Evolutionary conservation across 2,113 vertebrate species (phyloP).

Genomic region (Lophura nycthemera): DNA sequence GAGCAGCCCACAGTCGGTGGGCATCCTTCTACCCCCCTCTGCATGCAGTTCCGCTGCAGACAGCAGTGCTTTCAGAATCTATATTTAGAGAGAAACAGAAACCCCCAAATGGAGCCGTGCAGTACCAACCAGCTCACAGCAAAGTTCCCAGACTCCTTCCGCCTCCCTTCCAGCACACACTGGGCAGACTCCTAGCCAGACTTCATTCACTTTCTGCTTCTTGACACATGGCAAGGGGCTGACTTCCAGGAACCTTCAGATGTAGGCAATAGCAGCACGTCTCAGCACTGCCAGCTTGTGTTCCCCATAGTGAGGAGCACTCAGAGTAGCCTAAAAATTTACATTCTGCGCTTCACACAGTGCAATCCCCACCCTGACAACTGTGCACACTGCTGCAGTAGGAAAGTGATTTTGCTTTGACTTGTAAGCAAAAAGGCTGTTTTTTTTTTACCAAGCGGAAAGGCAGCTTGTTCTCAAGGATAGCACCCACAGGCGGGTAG

Average conservation of each 20-base stretch:
- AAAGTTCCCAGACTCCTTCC: neutral
- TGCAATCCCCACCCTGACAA: rapidly evolving
- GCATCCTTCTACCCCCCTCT: neutral
- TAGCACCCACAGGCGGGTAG: neutral
- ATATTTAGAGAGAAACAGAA: neutral
- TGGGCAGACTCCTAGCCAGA: neutral
- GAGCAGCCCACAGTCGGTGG: neutral
- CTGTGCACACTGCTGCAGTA: rapidly evolving
- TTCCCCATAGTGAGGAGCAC: neutral
- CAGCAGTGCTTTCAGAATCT: neutral
- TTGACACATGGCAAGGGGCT: neutral
- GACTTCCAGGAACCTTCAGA: neutral
- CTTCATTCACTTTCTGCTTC: rapidly evolving
- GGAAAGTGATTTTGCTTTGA: neutral
- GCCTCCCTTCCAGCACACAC: rapidly evolving
- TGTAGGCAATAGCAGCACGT: rapidly evolving
- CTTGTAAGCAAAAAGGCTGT: neutral
- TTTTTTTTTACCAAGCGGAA: neutral
- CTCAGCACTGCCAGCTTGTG: neutral
- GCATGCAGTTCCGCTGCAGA: neutral
- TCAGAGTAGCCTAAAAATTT: neutral
- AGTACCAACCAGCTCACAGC: neutral
- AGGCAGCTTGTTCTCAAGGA: neutral
- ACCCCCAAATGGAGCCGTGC: neutral
- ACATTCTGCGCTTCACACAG: neutral